Evolutionary conservation across 2,797 vertebrate species (phyloP), one percentile per base, ranked within the genome.

Genomic region (Melanotaenia parkinsoni): DNA sequence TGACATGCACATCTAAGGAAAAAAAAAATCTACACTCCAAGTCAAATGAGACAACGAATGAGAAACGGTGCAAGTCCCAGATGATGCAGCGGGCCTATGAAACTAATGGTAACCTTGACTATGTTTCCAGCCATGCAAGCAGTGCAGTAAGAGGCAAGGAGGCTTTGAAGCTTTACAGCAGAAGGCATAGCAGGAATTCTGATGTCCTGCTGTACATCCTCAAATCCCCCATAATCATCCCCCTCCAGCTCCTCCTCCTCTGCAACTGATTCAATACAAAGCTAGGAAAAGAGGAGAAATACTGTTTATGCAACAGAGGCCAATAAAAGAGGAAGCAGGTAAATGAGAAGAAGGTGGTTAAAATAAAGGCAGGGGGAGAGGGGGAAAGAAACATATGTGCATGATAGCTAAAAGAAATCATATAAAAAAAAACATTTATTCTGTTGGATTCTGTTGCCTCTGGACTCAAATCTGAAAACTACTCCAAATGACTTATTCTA

Each of bases 141-240:
- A 76, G 72, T 89, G 91, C 87, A 93, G 88, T 90, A 88, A 88
- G 84, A 92, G 80, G 14, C 5, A 58, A 91, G 86, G 89, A 86
- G 20, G 68, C 95, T 96, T 96, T 95, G 95, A 96, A 95, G 95
- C 84, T 82, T 78, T 75, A 68, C 93, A 95, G 94, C 88, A 93
- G 95, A 87, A 95, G 94, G 86, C 84, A 86, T 88, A 95, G 96
- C 95, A 96, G 95, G 95, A 95, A 96, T 95, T 93, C 95, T 91
- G 91, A 90, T 95, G 94, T 93, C 51, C 50, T 72, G 89, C 92
- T 94, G 89, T 72, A 81, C 53, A 74, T 84, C 87, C 70, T 65
- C 75, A 70, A 81, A 81, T 60, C 72, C 73, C 73, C 65, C 74
- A 47, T 47, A 47, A 47, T 70, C 62, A 54, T 74, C 57, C 10